These are phyloP conservation scores for Platyscapa corneri DNA, from an alignment of 1,140 invertebrate genomes.

Conservation along the genomic window DNA sequence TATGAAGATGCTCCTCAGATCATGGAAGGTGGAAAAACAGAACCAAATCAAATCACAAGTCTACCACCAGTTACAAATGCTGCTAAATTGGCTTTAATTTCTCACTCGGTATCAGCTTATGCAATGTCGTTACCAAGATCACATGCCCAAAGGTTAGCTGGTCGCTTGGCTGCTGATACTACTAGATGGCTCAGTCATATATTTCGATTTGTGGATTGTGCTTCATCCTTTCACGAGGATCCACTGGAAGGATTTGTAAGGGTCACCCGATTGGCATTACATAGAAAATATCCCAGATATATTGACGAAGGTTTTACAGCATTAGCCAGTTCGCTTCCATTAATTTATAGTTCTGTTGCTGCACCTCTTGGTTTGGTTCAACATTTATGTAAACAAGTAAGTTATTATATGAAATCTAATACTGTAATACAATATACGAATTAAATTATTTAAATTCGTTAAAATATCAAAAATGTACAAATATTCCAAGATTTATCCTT, in stretches of 20 bases:
- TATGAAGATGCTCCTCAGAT: conserved; percentile 71
- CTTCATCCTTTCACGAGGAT: conserved; percentile 86
- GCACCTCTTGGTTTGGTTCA: conserved; percentile 84
- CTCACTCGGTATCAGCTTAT: conserved; percentile 85
- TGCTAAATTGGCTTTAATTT: conserved; percentile 80
- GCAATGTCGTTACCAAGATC: conserved; percentile 81
- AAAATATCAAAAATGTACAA: too few species aligned
- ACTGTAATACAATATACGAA: too few species aligned
- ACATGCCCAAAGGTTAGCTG: conserved; percentile 82
- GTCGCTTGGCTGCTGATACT: conserved; percentile 83
- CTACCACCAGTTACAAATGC: conserved; percentile 77
- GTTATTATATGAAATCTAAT: neutral
- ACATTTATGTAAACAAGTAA: conserved; percentile 84
- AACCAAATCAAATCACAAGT: conserved; percentile 64
- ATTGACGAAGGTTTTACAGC: conserved; percentile 87
- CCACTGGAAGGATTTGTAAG: conserved; percentile 84
- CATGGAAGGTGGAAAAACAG: conserved; percentile 63
- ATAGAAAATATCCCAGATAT: conserved; percentile 87
- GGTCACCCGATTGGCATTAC: conserved; percentile 84
- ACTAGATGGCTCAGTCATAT: conserved; percentile 86
- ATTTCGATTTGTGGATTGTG: conserved; percentile 83
- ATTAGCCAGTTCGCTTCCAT: conserved; percentile 82
- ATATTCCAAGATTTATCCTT: too few species aligned
- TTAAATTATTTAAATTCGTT: too few species aligned
- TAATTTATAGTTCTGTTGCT: conserved; percentile 88